Conservation (phyloP, 2,888 invertebrate species). For the Noctua comes region DNA sequence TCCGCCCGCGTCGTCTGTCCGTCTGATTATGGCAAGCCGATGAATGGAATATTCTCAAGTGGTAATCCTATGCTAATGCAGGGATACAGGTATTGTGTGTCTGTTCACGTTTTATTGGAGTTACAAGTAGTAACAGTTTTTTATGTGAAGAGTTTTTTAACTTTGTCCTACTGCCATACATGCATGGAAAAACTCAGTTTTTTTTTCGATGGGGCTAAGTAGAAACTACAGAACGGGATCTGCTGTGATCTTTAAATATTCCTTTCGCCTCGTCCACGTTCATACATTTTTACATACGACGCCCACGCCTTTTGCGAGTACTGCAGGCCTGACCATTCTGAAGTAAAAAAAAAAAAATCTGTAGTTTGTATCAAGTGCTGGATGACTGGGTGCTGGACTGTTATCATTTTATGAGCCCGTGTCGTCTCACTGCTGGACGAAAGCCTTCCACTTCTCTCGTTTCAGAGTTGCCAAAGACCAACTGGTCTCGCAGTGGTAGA, state of each 20-base stretch:
- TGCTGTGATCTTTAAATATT: not conserved
- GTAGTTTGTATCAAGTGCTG: too few species aligned
- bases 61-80: conserved; percentile 51
- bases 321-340: not conserved
- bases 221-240: not conserved
- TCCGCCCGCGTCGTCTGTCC: conserved; percentile 54
- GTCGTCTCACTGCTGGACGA: not conserved
- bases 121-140: conserved; percentile 8
- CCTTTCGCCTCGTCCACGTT: not conserved
- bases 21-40: conserved; percentile 55
- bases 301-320: not conserved
- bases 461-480: not conserved
- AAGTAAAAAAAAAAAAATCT: too few species aligned
- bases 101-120: conserved; percentile 36
- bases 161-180: conserved; percentile 1
- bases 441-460: not conserved
- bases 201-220: not conserved
- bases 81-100: conserved; percentile 27
- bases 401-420: too few species aligned
- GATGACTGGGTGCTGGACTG: not conserved
- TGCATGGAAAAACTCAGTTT: not conserved
- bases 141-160: not conserved
- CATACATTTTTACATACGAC: not conserved
- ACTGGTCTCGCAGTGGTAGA: not conserved
- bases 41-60: conserved; percentile 59